A percentile compares a stretch with the other conserved stretches of the same genome.
These are phyloP conservation scores for Dermochelys coriacea DNA, from an alignment of 2,797 vertebrate species.

Conservation along the genomic window DNA sequence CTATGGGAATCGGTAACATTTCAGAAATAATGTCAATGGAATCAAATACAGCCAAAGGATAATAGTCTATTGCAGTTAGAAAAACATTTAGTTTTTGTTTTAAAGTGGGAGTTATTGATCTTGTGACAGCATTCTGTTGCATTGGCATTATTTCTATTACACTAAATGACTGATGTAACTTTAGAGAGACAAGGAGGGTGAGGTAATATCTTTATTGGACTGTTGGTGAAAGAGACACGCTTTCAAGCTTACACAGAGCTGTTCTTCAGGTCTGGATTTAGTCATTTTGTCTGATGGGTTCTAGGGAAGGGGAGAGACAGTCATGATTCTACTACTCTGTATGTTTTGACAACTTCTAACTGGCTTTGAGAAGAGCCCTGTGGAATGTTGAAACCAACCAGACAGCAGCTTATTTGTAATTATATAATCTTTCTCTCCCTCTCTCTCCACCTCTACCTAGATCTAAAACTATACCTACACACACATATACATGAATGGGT, in stretches of 20 bases:
- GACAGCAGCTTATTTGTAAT: not conserved
- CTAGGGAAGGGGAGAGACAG: not conserved
- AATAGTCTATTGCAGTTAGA: not conserved
- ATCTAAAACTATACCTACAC: not conserved
- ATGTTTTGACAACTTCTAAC: conserved; percentile 16
- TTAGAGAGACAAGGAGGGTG: not conserved
- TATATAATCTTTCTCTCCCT: not conserved
- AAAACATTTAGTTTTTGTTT: conserved; percentile 2
- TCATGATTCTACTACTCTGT: not conserved
- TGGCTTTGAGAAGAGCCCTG: not conserved
- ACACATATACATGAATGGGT: not conserved
- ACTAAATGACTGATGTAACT: conserved; percentile 31
- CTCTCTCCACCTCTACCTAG: not conserved
- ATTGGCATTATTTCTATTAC: not conserved
- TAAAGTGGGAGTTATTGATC: conserved; percentile 46
- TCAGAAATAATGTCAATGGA: not conserved
- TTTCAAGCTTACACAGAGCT: not conserved
- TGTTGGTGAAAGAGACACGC: not conserved
- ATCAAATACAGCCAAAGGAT: conserved; percentile 3
- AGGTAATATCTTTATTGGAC: not conserved
- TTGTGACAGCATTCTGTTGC: not conserved
- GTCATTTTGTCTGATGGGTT: conserved; percentile 18
- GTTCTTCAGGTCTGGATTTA: not conserved
- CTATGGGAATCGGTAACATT: conserved; percentile 21
- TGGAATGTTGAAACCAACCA: not conserved